phyloP scores from a whole-genome alignment of 2,888 invertebrate genomes.

The Acanthococcus lagerstroemiae region DNA sequence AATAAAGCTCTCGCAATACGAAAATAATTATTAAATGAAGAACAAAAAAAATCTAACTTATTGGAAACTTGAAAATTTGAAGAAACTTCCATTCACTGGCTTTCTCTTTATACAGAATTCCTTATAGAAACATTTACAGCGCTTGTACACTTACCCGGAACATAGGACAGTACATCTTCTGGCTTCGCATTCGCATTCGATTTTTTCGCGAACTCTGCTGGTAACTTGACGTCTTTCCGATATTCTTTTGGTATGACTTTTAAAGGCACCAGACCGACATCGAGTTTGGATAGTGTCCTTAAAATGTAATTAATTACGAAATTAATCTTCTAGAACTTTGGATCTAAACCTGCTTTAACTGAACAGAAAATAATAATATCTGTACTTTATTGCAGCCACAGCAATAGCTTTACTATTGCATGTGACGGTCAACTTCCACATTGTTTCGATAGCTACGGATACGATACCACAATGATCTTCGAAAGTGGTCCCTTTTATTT shows the following conservation, averaged over 20 bases:
- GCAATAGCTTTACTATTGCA: background rate
- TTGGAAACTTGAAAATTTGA: too few species aligned
- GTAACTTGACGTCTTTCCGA: background rate
- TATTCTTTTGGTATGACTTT: background rate
- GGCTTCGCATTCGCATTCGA: background rate
- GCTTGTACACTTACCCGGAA: slow-evolving; percentile 17
- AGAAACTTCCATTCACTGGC: too few species aligned
- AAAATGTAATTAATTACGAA: background rate
- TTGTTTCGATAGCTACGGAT: background rate
- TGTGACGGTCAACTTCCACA: background rate
- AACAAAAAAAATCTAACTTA: too few species aligned
- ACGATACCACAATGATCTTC: background rate
- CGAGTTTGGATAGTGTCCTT: slow-evolving; percentile 15
- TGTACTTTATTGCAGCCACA: background rate
- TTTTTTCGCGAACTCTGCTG: background rate
- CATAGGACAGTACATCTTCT: background rate
- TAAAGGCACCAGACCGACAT: slow-evolving; percentile 3
- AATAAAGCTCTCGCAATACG: too few species aligned
- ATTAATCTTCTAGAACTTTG: too few species aligned
- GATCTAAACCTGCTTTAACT: too few species aligned
- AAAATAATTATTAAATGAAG: too few species aligned
- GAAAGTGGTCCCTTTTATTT: background rate
- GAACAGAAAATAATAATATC: too few species aligned
- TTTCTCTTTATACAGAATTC: too few species aligned
- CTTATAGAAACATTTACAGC: too few species aligned